Evolutionary conservation across 1,140 invertebrate genomes (phyloP).

Genomic region (Diorhabda elongata): DNA sequence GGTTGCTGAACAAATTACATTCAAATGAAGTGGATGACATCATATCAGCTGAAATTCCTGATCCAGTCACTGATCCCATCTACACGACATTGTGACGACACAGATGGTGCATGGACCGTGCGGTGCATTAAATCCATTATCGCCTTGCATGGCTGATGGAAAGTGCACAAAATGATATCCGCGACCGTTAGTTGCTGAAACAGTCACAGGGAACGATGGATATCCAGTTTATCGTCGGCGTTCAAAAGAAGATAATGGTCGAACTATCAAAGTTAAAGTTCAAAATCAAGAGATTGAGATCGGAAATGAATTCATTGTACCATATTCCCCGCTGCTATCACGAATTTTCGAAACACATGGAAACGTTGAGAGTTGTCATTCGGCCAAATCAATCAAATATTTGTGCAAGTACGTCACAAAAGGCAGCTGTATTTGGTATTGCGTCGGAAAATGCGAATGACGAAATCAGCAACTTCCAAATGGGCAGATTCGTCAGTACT

Average conservation of each 20-base stretch:
- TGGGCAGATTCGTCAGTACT: conserved; percentile 31
- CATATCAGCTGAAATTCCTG: too few species aligned
- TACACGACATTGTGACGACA: conserved; percentile 5
- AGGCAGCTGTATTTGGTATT: conserved; percentile 42
- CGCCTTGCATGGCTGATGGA: conserved; percentile 2
- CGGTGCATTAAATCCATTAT: conserved; percentile 32
- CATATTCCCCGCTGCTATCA: conserved; percentile 42
- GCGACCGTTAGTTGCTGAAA: conserved; percentile 33
- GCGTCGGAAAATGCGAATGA: conserved; percentile 8
- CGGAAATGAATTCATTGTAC: conserved; percentile 47
- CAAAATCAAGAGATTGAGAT: conserved; percentile 31
- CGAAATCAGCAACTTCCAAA: conserved; percentile 38
- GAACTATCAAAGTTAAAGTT: conserved; percentile 32
- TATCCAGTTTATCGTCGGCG: conserved; percentile 47
- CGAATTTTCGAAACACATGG: conserved; percentile 43
- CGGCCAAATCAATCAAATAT: conserved; percentile 24
- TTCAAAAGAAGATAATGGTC: conserved; percentile 41
- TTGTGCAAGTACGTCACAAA: conserved; percentile 11
- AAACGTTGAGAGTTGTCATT: conserved; percentile 45
- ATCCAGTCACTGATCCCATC: too few species aligned
- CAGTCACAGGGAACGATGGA: conserved; percentile 37
- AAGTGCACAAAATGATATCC: conserved; percentile 40
- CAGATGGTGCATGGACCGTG: conserved; percentile 51
- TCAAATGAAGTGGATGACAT: too few species aligned
- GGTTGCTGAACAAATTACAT: too few species aligned